phyloP scores from a whole-genome alignment of 2,888 invertebrate genomes.

The Melanargia galathea region DNA sequence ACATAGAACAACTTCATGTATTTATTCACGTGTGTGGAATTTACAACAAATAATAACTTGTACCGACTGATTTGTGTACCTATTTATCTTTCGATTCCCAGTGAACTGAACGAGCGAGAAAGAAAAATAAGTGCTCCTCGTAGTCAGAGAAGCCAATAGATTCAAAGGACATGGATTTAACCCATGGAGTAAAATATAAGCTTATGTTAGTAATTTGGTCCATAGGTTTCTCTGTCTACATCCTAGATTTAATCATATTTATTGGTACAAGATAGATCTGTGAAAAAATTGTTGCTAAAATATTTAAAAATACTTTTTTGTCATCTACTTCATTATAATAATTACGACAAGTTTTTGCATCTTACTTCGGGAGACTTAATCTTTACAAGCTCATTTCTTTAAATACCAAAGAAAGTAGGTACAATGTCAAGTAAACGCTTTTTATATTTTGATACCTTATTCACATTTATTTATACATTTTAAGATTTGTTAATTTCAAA shows the following conservation, averaged over 20 bases:
- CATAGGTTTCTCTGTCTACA: no score
- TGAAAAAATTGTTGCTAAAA: constrained; percentile 26
- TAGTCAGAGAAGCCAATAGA: no score
- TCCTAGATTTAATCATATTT: neutral
- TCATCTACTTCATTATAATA: constrained; percentile 10
- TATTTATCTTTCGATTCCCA: neutral
- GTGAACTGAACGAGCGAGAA: neutral
- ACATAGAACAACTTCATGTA: constrained; percentile 24
- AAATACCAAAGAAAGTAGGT: constrained; percentile 6
- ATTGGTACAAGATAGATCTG: neutral
- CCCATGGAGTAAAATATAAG: no score
- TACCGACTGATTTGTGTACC: neutral
- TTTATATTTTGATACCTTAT: constrained; percentile 8
- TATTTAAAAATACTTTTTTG: constrained; percentile 32
- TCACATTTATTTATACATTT: constrained; percentile 38
- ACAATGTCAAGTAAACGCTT: constrained; percentile 8
- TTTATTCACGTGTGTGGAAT: neutral
- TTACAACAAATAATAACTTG: constrained; percentile 14
- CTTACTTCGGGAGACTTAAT: neutral
- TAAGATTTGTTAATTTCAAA: constrained; percentile 57
- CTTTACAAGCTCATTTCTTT: constrained; percentile 19
- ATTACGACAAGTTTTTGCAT: constrained; percentile 1
- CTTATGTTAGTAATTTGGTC: no score
- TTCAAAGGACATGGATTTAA: no score
- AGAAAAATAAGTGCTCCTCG: neutral